Conservation (phyloP, 2,888 invertebrate genomes). For the Troilus luridus region DNA sequence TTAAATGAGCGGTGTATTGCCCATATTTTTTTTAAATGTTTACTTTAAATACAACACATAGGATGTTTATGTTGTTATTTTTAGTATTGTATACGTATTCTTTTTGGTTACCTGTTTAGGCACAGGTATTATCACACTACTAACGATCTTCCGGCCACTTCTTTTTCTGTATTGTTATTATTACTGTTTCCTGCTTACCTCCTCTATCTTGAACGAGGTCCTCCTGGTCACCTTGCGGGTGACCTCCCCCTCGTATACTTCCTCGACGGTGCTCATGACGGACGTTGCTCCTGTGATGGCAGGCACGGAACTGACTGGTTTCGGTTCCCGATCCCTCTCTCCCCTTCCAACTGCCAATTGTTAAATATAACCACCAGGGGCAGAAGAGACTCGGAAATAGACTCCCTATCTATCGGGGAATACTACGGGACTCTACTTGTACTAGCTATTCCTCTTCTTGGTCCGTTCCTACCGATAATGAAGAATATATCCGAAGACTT, state of each 20-base stretch:
- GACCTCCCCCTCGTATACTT: conserved; percentile 79
- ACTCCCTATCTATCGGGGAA: conserved; percentile 47
- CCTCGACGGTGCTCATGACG: conserved; percentile 77
- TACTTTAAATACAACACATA: no score
- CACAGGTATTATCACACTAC: neutral
- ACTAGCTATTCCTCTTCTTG: neutral
- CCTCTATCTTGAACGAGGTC: conserved; percentile 80
- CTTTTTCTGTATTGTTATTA: neutral
- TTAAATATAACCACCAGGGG: conserved; percentile 63
- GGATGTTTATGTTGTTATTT: no score
- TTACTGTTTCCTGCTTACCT: conserved; percentile 71
- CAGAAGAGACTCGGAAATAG: conserved; percentile 59
- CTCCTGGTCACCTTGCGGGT: conserved; percentile 78
- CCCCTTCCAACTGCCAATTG: conserved; percentile 61
- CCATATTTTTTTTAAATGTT: no score
- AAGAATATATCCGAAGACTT: no score
- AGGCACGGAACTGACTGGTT: conserved; percentile 28
- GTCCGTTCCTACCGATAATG: neutral
- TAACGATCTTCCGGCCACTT: neutral
- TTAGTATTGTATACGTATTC: no score
- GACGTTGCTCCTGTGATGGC: neutral
- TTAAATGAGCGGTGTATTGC: no score
- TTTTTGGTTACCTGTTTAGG: no score
- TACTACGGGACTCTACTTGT: conserved; percentile 33
- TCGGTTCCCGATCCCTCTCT: neutral